Percentiles rank a stretch among this genome's conserved stretches.
Conservation (phyloP, 1,140 invertebrate species). For the Heliothis virescens region DNA sequence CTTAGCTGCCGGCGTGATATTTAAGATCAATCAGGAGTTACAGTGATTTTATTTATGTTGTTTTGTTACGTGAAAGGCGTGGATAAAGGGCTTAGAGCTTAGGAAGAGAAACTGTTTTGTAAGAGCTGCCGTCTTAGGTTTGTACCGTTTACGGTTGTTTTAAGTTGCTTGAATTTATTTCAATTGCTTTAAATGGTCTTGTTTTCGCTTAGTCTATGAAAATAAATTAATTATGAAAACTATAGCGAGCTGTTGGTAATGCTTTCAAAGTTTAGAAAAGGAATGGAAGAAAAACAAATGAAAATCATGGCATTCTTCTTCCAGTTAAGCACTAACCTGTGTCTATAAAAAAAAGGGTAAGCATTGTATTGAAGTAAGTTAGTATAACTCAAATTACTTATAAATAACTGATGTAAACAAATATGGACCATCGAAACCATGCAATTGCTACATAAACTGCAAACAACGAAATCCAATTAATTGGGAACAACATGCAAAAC, state of each 20-base stretch:
- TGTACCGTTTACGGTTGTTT: not conserved
- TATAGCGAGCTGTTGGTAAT: too few species aligned
- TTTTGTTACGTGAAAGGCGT: slow-evolving; percentile 47
- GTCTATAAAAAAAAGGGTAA: too few species aligned
- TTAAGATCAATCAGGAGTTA: slow-evolving; percentile 50
- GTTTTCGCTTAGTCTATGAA: not conserved
- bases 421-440: too few species aligned
- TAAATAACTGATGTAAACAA: too few species aligned
- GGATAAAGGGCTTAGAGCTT: slow-evolving; percentile 39
- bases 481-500: slow-evolving; percentile 22
- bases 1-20: slow-evolving; percentile 53
- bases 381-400: too few species aligned
- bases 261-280: too few species aligned
- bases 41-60: slow-evolving; percentile 50
- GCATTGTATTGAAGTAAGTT: too few species aligned
- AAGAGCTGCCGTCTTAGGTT: slow-evolving; percentile 29
- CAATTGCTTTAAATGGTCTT: slow-evolving; percentile 2
- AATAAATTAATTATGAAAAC: not conserved
- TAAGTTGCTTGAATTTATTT: slow-evolving; percentile 7
- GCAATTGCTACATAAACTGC: not conserved
- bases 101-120: slow-evolving; percentile 36
- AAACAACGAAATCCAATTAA: slow-evolving; percentile 28
- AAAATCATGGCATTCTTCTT: too few species aligned
- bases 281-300: too few species aligned
- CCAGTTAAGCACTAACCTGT: too few species aligned